Evolutionary conservation across 2,888 invertebrate species (phyloP), one percentile per base, ranked within the genome.

Genomic region (Drosophila anomelani): DNA sequence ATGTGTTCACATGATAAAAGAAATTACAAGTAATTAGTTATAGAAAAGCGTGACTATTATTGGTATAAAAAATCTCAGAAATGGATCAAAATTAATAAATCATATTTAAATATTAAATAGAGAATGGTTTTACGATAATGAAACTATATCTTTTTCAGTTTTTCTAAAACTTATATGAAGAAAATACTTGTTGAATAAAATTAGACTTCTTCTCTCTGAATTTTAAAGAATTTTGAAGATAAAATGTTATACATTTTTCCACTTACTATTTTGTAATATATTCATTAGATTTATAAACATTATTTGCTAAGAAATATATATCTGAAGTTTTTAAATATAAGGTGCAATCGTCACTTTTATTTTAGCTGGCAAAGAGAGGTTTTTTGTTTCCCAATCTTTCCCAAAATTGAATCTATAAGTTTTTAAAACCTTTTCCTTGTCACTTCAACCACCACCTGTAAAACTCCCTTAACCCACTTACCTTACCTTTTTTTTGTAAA

Each of bases 1-100:
- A 29, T 3, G 26, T 4, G 15, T 36, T 10, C 1, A 15, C 10
- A 36, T 15, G 15, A 20, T 15, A 34, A 15, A 51, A 1, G 5
- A 5, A 15, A 20, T 51, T 47, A 17, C 32, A 32, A 2, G 12
- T 8, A 32, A 49, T 32, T 17, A 8, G 4, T 0, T 9, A 1
- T 8, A 2, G 13, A 1, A 32, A 32, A 34, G 13, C 8, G 0
- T n/a, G 0, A 20, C 3, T 0, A 8, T 34, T 34, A 20, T 15
- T 4, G 13, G 1, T 7, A 32, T 2, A 7, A 1, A 9, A 36
- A 6, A 15, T 13, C 0, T 10, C 3, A 3, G 9, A 51, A 51
- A 4, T 6, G 2, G 9, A 9, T 43, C 2, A 2, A 36, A 34
- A 6, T 15, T 3, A 53, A 51, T 20, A 9, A 15, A 34, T 9